Conservation (phyloP, 2,113 vertebrate genomes). For the Galemys pyrenaicus region DNA sequence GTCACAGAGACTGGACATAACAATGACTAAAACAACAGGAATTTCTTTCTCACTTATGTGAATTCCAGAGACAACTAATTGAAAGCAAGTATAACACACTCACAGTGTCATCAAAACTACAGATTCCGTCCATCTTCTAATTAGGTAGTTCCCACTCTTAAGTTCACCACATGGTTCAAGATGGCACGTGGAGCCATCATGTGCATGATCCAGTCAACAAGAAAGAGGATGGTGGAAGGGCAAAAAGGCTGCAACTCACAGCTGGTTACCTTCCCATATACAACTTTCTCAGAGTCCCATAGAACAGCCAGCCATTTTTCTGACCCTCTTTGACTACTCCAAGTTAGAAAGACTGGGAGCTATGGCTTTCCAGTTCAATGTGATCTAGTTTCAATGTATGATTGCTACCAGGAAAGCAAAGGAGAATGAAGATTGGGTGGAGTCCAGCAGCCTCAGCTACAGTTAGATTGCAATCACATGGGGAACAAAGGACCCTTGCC, state of each 20-base stretch:
- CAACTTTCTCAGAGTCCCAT: neutral
- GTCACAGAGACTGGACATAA: neutral
- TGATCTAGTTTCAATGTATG: neutral
- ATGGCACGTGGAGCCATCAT: neutral
- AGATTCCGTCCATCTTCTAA: neutral
- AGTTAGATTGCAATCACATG: neutral
- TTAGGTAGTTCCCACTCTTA: neutral
- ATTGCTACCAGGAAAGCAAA: neutral
- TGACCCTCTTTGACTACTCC: neutral
- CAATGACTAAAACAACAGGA: neutral
- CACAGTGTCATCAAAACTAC: neutral
- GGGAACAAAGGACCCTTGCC: neutral
- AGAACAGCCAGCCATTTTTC: neutral
- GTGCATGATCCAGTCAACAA: neutral
- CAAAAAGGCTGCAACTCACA: neutral
- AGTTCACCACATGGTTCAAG: neutral
- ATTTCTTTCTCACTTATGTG: neutral
- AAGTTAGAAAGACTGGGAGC: neutral
- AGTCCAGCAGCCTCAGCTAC: neutral
- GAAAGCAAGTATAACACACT: neutral
- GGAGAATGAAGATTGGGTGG: neutral
- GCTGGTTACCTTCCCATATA: too few relatives aligned
- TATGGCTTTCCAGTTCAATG: neutral
- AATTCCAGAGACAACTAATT: neutral
- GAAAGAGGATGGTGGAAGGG: neutral